A percentile compares a stretch with the other conserved stretches of the same genome.
Conservation (phyloP, 1,140 invertebrate species). For the Pygmarrhopalites habei region DNA sequence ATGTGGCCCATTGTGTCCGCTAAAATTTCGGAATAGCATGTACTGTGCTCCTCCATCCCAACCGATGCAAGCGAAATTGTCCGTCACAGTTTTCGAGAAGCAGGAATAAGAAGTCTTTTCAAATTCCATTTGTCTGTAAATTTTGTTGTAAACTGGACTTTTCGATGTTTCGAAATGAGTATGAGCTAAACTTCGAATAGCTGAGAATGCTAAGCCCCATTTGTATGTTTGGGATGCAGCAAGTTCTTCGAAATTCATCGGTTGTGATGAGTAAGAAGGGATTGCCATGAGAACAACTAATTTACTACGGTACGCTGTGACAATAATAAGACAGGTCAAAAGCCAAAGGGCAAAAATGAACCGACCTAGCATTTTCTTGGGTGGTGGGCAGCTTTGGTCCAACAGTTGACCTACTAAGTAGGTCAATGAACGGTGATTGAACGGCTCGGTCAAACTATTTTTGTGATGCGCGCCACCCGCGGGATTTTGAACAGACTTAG, state of each 20-base stretch:
- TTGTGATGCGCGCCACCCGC: no score
- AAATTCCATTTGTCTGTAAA: background rate
- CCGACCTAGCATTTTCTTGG: background rate
- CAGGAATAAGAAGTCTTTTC: background rate
- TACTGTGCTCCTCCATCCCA: background rate
- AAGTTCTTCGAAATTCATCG: conserved; percentile 15
- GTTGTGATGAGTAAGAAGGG: background rate
- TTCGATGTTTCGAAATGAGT: background rate
- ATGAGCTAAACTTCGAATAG: background rate
- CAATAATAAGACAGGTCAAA: background rate
- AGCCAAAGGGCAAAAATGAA: background rate
- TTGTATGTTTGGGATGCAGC: background rate
- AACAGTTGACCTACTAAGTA: background rate
- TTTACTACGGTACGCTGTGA: conserved; percentile 19
- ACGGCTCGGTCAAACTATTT: background rate
- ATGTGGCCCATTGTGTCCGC: background rate
- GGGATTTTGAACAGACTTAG: no score
- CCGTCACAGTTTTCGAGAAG: background rate
- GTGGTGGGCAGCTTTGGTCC: background rate
- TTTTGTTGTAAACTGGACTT: background rate
- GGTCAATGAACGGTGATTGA: background rate
- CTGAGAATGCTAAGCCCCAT: background rate
- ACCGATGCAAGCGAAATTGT: conserved; percentile 4
- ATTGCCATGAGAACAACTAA: conserved; percentile 14
- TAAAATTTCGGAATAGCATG: background rate